These are phyloP conservation scores for Druon quercuslanigerum DNA, from an alignment of 1,140 invertebrate species.

Conservation along the genomic window DNA sequence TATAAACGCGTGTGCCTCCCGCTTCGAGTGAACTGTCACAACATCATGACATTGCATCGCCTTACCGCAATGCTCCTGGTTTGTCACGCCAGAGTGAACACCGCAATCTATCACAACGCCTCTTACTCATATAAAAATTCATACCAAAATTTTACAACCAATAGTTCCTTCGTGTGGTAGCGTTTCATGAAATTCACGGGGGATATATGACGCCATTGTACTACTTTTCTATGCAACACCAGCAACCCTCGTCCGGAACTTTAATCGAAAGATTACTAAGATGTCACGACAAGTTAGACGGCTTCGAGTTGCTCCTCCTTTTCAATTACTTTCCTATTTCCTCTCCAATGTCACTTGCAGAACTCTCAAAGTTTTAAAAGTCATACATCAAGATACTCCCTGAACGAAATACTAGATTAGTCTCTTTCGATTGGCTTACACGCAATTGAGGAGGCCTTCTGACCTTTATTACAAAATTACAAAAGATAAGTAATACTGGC, in stretches of 20 bases:
- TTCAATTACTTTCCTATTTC: slow-evolving; percentile 19
- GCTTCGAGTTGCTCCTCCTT: slow-evolving; percentile 23
- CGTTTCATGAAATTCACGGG: slow-evolving; percentile 2
- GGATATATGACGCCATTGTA: slow-evolving; percentile 19
- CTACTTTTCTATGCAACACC: not conserved
- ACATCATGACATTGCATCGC: no score
- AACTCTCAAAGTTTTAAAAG: not conserved
- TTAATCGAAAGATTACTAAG: slow-evolving; percentile 19
- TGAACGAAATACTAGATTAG: not conserved
- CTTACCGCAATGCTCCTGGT: no score
- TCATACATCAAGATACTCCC: not conserved
- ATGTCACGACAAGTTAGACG: slow-evolving; percentile 12
- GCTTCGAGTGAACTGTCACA: no score
- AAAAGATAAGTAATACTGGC: no score
- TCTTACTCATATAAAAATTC: no score
- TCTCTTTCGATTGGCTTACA: not conserved
- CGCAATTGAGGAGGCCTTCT: no score
- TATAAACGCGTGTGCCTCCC: no score
- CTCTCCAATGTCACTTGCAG: not conserved
- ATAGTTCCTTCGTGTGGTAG: not conserved
- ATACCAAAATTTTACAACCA: no score
- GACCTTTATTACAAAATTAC: no score
- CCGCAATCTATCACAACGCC: no score
- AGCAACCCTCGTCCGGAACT: no score
- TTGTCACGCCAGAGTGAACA: no score